Conservation (phyloP, 1,140 invertebrate genomes). For the Philotrypesis tridentata region DNA sequence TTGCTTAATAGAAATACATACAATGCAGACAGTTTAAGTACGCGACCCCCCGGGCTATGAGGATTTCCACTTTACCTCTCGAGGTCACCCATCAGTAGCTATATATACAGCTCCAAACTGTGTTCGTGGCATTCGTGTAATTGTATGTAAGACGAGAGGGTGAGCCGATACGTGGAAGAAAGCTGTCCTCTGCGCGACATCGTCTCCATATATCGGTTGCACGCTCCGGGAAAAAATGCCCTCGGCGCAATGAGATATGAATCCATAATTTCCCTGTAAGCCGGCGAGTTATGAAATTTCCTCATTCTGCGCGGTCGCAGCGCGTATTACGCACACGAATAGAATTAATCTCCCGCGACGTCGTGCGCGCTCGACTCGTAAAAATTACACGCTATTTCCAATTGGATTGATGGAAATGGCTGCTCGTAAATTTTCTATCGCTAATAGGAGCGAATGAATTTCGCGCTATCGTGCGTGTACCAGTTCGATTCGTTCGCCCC, state of each 20-base stretch:
- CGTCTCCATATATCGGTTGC: no score
- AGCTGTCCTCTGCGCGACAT: neutral
- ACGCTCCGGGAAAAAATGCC: no score
- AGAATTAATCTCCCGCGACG: neutral
- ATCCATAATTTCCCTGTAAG: no score
- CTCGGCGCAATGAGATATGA: no score
- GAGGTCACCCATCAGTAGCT: neutral
- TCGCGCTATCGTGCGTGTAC: constrained; percentile 9
- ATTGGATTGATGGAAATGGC: neutral
- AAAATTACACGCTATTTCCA: neutral
- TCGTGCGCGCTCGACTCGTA: neutral
- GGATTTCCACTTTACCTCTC: constrained; percentile 27
- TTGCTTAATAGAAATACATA: constrained; percentile 68
- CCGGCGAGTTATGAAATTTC: neutral
- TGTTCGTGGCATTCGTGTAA: constrained; percentile 27
- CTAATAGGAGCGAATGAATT: neutral
- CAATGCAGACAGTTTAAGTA: constrained; percentile 16
- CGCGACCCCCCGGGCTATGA: neutral
- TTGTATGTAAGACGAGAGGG: constrained; percentile 1
- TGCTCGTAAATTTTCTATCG: neutral
- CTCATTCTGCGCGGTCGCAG: neutral
- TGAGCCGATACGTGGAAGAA: neutral
- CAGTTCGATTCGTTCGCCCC: neutral
- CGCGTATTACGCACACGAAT: neutral
- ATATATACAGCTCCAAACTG: neutral